These are phyloP conservation scores for Spilogale gracilis DNA, from an alignment of 2,113 vertebrate genomes.

Conservation along the genomic window DNA sequence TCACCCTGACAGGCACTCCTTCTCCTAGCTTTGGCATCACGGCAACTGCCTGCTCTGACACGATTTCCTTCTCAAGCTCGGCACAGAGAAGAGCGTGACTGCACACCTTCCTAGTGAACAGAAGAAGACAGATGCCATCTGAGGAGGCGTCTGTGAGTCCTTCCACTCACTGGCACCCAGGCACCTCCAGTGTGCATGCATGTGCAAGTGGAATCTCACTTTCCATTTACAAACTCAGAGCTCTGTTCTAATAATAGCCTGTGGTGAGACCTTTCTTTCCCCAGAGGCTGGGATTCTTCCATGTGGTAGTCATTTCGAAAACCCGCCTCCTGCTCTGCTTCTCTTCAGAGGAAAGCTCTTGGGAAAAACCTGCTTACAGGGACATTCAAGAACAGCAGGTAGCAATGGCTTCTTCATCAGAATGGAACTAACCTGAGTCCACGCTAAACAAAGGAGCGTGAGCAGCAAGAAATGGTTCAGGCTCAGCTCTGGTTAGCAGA, in stretches of 20 bases:
- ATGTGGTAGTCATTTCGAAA: slow-evolving; percentile 52
- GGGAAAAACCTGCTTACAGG: slow-evolving; percentile 13
- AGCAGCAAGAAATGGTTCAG: neutral
- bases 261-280: slow-evolving; percentile 74
- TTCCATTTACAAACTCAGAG: slow-evolving; percentile 70
- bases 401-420: slow-evolving; percentile 28
- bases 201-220: slow-evolving; percentile 28
- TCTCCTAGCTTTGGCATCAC: neutral
- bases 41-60: neutral
- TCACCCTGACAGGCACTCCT: neutral
- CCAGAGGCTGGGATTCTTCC: slow-evolving; percentile 25
- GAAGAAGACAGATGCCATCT: slow-evolving; percentile 84
- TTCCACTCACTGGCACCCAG: slow-evolving; percentile 12
- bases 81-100: slow-evolving; percentile 70
- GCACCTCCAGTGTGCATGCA: neutral
- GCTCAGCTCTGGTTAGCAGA: neutral
- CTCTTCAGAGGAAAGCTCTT: slow-evolving; percentile 65
- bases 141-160: slow-evolving; percentile 59
- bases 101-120: slow-evolving; percentile 78
- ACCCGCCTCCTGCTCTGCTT: neutral
- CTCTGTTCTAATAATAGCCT: slow-evolving; percentile 32
- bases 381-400: slow-evolving; percentile 35
- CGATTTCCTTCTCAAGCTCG: slow-evolving; percentile 61
- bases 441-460: neutral
- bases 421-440: neutral